Evolutionary conservation across 53 echinoderm and acorn worm species (phyloP).

Genomic region (Patiria pectinifera): DNA sequence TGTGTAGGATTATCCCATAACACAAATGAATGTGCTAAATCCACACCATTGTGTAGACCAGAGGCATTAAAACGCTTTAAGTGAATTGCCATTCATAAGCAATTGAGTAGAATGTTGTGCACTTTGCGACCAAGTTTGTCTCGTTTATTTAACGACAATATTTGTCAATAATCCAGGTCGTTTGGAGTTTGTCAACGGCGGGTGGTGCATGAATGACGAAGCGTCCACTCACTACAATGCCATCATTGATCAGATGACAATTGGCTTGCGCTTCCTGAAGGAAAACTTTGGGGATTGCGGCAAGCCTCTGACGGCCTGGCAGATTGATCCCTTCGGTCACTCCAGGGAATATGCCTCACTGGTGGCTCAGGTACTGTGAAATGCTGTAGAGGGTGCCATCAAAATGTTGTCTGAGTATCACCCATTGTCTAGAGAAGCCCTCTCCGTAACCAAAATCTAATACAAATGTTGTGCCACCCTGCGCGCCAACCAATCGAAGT

Average conservation of each 20-base stretch:
- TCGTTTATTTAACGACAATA: too few relatives aligned
- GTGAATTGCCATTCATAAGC: too few relatives aligned
- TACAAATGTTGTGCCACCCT: too few relatives aligned
- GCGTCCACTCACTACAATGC: slow-evolving; percentile 94
- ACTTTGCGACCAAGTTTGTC: too few relatives aligned
- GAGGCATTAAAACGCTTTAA: too few relatives aligned
- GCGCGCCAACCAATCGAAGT: too few relatives aligned
- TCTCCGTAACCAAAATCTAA: too few relatives aligned
- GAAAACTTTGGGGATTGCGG: slow-evolving; percentile 95
- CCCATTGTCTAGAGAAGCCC: too few relatives aligned
- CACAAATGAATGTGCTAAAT: too few relatives aligned
- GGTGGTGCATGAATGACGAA: slow-evolving; percentile 99
- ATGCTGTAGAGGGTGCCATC: background rate
- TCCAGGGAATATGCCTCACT: slow-evolving; percentile 93
- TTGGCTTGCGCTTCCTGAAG: slow-evolving; percentile 85
- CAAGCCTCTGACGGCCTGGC: slow-evolving; percentile 89
- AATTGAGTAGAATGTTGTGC: too few relatives aligned
- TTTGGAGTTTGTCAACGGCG: slow-evolving; percentile 98
- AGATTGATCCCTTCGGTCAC: slow-evolving; percentile 97
- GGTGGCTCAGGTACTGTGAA: slow-evolving; percentile 79
- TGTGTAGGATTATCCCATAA: too few relatives aligned
- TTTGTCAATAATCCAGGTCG: slow-evolving; percentile 71
- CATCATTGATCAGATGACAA: slow-evolving; percentile 98
- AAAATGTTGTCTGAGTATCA: background rate
- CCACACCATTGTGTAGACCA: too few relatives aligned